phyloP scores from a whole-genome alignment of 2,113 vertebrate genomes.

The Phainopepla nitens region DNA sequence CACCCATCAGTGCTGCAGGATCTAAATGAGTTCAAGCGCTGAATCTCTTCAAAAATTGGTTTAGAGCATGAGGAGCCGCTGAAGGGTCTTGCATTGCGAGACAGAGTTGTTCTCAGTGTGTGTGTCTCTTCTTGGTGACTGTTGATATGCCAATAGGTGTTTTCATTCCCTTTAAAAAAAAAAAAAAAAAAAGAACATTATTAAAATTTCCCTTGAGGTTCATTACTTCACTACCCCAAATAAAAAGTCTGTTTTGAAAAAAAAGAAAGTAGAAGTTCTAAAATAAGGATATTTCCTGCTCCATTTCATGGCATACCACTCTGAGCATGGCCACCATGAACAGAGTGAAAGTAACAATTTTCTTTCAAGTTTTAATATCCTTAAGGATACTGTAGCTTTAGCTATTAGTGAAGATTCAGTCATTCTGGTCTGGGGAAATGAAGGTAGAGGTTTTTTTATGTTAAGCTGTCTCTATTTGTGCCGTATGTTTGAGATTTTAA shows the following conservation, averaged over 20 bases:
- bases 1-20: not conserved
- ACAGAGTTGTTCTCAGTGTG: not conserved
- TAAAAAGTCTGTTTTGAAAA: not conserved
- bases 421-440: not conserved
- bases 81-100: not conserved
- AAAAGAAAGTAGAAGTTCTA: not conserved
- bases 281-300: not conserved
- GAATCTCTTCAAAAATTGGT: not conserved
- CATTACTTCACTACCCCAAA: accelerated
- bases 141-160: not conserved
- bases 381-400: not conserved
- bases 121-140: not conserved
- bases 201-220: not conserved
- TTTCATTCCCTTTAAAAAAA: not conserved
- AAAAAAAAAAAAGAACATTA: no score
- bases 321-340: not conserved
- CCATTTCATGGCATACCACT: not conserved
- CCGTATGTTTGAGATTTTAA: not conserved
- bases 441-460: accelerated
- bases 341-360: not conserved
- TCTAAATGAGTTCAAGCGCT: not conserved
- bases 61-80: not conserved
- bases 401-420: not conserved
- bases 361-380: not conserved
- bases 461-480: not conserved